Percentiles rank a stretch among this genome's conserved stretches.
Evolutionary conservation across 2,113 vertebrate species (phyloP).

Genomic region (Tragulus kanchil): DNA sequence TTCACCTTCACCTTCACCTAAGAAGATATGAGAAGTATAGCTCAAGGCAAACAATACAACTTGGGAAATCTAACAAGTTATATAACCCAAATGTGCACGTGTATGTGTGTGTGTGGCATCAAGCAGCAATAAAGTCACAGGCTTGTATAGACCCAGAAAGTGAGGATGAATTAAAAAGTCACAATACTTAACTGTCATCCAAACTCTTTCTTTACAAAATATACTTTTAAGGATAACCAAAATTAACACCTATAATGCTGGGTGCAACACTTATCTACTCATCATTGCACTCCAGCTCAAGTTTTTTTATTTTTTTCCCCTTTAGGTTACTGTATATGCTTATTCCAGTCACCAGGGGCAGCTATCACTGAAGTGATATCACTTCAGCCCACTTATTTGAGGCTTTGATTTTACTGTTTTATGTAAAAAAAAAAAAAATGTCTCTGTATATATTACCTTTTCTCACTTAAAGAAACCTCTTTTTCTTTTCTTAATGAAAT

Average conservation of each 20-base stretch:
- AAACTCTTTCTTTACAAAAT: neutral
- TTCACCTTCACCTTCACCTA: conserved; percentile 31
- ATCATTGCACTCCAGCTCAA: neutral
- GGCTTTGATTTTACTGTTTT: neutral
- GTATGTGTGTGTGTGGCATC: neutral
- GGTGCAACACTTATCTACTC: neutral
- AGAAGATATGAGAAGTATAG: neutral
- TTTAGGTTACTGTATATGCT: neutral
- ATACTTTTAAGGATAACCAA: neutral
- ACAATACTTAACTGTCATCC: neutral
- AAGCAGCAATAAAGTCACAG: neutral
- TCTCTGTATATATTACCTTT: neutral
- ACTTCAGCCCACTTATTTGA: neutral
- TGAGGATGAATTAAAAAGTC: neutral
- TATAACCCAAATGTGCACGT: neutral
- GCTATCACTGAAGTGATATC: neutral
- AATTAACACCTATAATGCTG: neutral
- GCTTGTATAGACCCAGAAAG: neutral
- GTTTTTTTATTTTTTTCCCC: neutral
- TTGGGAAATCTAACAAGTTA: neutral
- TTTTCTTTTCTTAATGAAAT: neutral
- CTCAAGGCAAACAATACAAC: conserved; percentile 17
- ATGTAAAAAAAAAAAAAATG: neutral
- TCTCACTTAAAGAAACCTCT: neutral
- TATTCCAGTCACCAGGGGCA: neutral